Conservation (phyloP, 2,113 vertebrate genomes). For the Lutjanus erythropterus region DNA sequence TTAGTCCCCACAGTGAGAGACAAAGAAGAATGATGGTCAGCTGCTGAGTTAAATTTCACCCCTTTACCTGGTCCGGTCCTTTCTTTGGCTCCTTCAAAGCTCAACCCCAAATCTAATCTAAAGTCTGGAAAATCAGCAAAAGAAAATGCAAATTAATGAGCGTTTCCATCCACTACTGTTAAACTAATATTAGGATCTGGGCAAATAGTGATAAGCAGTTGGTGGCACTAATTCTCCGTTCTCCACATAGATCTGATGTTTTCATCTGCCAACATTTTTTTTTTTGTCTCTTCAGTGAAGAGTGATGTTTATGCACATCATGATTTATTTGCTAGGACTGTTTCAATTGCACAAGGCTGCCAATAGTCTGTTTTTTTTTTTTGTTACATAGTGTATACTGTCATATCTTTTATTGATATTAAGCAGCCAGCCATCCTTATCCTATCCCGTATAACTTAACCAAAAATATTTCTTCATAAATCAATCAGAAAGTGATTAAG, state of each 20-base stretch:
- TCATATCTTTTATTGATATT: neutral
- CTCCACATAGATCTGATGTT: neutral
- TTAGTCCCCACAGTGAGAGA: neutral
- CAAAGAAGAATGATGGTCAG: neutral
- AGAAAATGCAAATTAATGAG: too few relatives aligned
- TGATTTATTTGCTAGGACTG: too few relatives aligned
- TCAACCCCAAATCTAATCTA: neutral
- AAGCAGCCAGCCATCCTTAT: neutral
- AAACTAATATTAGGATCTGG: neutral
- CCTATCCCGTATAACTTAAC: neutral
- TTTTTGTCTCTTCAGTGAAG: neutral
- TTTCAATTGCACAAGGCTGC: neutral
- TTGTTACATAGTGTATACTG: too few relatives aligned
- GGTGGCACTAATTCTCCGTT: neutral
- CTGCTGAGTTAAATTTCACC: neutral
- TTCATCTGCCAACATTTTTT: too few relatives aligned
- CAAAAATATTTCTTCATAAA: neutral
- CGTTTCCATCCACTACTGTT: neutral
- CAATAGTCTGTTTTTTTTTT: neutral
- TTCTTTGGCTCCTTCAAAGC: neutral
- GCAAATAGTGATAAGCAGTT: neutral
- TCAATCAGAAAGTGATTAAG: neutral
- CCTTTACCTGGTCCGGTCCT: neutral
- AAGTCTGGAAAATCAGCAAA: too few relatives aligned
- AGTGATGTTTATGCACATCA: too few relatives aligned